Evolutionary conservation across 2,888 invertebrate species (phyloP), one percentile per base, ranked within the genome.

Genomic region (Drosophila dives): DNA sequence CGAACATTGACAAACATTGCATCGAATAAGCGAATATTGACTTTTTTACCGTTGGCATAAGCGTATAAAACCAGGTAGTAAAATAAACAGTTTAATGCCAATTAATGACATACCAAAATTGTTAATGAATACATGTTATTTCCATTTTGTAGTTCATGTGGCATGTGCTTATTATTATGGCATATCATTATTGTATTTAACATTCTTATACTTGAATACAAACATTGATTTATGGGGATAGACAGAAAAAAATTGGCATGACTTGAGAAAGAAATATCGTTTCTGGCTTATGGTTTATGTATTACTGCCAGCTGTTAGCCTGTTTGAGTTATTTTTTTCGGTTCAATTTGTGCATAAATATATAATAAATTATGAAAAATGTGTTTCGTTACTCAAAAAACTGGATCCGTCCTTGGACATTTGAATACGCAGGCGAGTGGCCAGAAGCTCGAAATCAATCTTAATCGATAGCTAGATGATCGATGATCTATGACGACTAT

Each of bases 81-180:
- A 15, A 7, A 33, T 51, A 48, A 53, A 58, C 23, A 48, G 23
- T 34, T 59, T 45, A 45, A 45, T 23, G 45, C 23, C 42, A 56
- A 73, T 72, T 69, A 54, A 54, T 74, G 38, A 42, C 60, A 73
- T 59, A 32, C 58, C 59, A 54, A 74, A 77, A 64, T 64, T 73
- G 64, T 58, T 72, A 62, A 69, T 72, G 67, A 82, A 75, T 60
- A 40, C 38, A 49, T 59, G 34, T 65, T 67, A 74, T 80, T 86
- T 82, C 80, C 75, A 80, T 80, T 83, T 71, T 67, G 61, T 58
- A 72, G 50, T 65, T 61, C 60, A 74, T 73, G 33, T 45, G 45
- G 23, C 45, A 45, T 45, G 23, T 45, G 45, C 45, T 8, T 15
- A 45, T 45, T 45, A 45, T 23, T 45, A 45, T 45, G 23, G 23